phyloP scores from a whole-genome alignment of 2,113 vertebrate species.

The Pygoscelis adeliae region DNA sequence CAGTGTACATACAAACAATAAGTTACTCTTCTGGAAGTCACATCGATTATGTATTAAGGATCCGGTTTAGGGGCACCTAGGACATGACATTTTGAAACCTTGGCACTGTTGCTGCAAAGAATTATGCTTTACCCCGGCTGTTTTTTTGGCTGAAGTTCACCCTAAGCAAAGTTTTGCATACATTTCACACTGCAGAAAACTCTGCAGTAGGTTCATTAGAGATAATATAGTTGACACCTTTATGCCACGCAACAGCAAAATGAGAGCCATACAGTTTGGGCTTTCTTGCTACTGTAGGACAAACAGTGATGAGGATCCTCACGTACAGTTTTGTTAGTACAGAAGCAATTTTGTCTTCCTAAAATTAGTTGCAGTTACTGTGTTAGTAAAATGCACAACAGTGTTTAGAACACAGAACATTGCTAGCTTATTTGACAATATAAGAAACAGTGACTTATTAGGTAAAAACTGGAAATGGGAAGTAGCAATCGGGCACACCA shows the following conservation, averaged over 20 bases:
- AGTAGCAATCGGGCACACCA: neutral
- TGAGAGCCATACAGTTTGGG: neutral
- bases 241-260: neutral
- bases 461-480: neutral
- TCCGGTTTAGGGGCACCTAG: neutral
- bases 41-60: neutral
- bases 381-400: slow-evolving; percentile 31
- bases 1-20: neutral
- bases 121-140: neutral
- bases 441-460: neutral
- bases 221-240: neutral
- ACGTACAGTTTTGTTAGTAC: neutral
- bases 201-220: neutral
- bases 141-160: neutral
- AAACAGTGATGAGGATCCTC: neutral
- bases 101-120: neutral
- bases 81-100: neutral
- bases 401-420: neutral
- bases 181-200: neutral
- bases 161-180: neutral
- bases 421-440: neutral
- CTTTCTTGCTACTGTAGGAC: neutral
- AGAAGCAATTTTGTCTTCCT: neutral
- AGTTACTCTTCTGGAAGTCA: neutral
- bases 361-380: slow-evolving; percentile 38